Evolutionary conservation across 2,888 invertebrate genomes (phyloP), one percentile per base, ranked within the genome.

Genomic region (Hemithea aestivaria): DNA sequence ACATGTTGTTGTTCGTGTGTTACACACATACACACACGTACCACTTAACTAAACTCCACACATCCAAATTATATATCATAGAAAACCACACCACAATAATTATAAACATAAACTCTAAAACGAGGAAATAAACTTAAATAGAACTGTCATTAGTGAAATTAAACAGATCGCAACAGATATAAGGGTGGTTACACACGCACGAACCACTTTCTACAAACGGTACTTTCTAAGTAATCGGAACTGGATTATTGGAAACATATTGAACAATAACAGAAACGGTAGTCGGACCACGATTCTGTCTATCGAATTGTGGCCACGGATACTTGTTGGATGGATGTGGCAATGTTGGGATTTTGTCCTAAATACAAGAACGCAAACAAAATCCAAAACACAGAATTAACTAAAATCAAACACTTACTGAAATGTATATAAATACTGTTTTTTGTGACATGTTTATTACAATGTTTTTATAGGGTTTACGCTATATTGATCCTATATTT

Each of bases 161-260:
- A 42, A 44, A 29, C 44, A 23, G 47, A 48, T 49, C 44, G 51
- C 29, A 38, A 53, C 46, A 59, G 53, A 54, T 60, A 56, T 58
- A 58, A 61, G 60, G 56, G 58, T 41, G 22, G 32, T 11, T 32
- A 34, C 27, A 62, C 72, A 74, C 62, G 65, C 57, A 58, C 63
- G 27, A 35, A 20, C 55, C 53, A 56, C 71, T 75, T 71, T 74
- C 73, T 69, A 69, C 54, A 72, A 76, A 69, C 74, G 65, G 58
- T 57, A 62, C 73, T 75, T 78, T 73, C 70, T 55, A 62, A 50
- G 68, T 77, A 77, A 79, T 78, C 74, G 70, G 44, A 75, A 76
- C 75, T 73, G 71, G 79, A 82, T 83, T 83, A 82, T 81, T 82
- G 75, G 75, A 79, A 82, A 83, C 82, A 83, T 84, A 83, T 82